Base-by-base conservation (phyloP, 2,113 vertebrate species). In the Bubo bubo region DNA sequence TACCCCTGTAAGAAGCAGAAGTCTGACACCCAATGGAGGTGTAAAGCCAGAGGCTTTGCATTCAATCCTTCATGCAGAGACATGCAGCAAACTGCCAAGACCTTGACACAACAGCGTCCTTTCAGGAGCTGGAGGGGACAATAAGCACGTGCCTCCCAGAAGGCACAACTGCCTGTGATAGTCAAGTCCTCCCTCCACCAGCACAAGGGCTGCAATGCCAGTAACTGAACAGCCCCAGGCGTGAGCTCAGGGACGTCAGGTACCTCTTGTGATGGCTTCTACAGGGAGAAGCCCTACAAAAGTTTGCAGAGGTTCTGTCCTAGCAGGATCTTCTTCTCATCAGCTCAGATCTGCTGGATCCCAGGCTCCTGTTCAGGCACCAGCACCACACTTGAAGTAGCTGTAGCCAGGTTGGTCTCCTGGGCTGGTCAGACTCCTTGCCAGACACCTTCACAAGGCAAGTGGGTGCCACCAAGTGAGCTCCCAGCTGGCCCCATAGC, bases 21-120 rank as follows among this genome's bases (percentile, higher is more conserved):
- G 10, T 10, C 18, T 21, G n/a, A 37, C 30, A n/a, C 19, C 6
- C 1, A 0, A 22, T 1, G 2, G 49, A 68, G 56, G 32, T 10
- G 53, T 34, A 47, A 35, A 45, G 64, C 58, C 26, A 22, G 43
- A 41, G 19, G 30, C 41, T 62, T 35, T 64, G 41, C 8, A 20
- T 10, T 24, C 27, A 5, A 16, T 60, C 37, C 45, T 49, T 49
- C 21, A 24, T 1, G 6, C 10, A 21, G 34, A 66, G 18, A 20
- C 2, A 1, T 0, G 0, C 39, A 49, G 79, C 49, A 79, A 28
- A 12, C 4, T 5, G 43, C 67, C 27, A 32, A 59, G 43, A 18
- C 19, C 68, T 24, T 2, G 0, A 53, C 14, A 13, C 39, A 16
- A 9, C 67, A 35, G 28, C 60, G 30, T 84, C 73, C 37, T n/a